Conservation (phyloP, 2,797 vertebrate species). For the Sebastes cheni region DNA sequence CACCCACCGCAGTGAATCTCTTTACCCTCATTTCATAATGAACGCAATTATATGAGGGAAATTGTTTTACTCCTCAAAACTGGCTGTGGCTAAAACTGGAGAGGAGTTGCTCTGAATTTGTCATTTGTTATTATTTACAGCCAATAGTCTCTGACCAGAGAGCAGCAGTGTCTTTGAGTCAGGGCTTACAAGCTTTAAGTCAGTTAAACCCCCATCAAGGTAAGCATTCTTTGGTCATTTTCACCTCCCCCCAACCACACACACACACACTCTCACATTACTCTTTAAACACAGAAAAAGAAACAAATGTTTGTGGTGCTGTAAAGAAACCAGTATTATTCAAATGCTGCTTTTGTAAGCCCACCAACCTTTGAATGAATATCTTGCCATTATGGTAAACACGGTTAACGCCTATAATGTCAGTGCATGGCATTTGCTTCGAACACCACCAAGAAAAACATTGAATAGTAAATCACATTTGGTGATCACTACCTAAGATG, state of each 20-base stretch:
- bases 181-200: conserved; percentile 34
- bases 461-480: conserved; percentile 10
- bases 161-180: conserved; percentile 23
- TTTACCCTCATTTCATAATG: conserved; percentile 66
- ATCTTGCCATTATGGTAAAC: neutral
- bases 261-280: neutral
- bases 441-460: neutral
- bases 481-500: neutral
- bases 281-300: conserved; percentile 13
- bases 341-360: neutral
- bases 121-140: conserved; percentile 36
- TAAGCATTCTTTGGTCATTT: conserved; percentile 57
- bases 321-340: conserved; percentile 8
- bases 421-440: conserved; percentile 9
- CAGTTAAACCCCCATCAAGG: conserved; percentile 54
- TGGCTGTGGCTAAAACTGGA: neutral
- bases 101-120: conserved; percentile 21
- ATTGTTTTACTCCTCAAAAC: conserved; percentile 25
- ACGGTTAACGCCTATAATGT: neutral
- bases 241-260: conserved; percentile 43
- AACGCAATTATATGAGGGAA: conserved; percentile 49
- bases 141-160: neutral
- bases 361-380: neutral
- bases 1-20: conserved; percentile 49
- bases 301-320: conserved; percentile 28